A percentile compares a stretch with the other conserved stretches of the same genome.
Evolutionary conservation across 2,888 invertebrate genomes (phyloP).

Genomic region (Zhengitettix transpicula): DNA sequence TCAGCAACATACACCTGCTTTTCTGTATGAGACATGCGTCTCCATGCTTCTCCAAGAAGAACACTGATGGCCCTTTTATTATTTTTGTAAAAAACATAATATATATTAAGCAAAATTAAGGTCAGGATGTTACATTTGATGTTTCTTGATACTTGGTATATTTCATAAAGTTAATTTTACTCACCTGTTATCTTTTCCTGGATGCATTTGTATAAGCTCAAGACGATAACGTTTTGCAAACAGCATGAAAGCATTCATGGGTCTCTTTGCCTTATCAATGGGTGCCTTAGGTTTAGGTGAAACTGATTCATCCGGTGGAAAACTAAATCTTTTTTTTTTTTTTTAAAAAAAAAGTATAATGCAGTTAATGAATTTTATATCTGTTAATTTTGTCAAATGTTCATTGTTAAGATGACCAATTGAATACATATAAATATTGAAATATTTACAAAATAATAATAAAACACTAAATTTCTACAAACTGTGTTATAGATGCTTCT

Average conservation of each 20-base stretch:
- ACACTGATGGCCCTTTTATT: constrained; percentile 29
- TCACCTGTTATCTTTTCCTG: constrained; percentile 33
- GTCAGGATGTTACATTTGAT: too few species aligned
- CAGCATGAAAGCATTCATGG: constrained; percentile 36
- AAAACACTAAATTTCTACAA: too few species aligned
- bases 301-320: constrained; percentile 19
- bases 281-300: constrained; percentile 5
- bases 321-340: constrained; percentile 17
- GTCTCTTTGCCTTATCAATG: constrained; percentile 24
- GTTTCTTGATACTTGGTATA: too few species aligned
- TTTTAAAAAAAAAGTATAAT: too few species aligned
- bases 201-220: constrained; percentile 29
- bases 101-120: not conserved
- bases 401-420: too few species aligned
- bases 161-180: not conserved
- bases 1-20: constrained; percentile 24
- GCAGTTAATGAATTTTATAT: too few species aligned
- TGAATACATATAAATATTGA: too few species aligned
- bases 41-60: constrained; percentile 31
- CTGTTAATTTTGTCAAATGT: too few species aligned
- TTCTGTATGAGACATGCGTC: constrained; percentile 23
- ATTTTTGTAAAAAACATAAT: not conserved
- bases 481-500: too few species aligned
- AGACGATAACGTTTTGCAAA: constrained; percentile 31
- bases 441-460: too few species aligned